Evolutionary conservation across 2,797 vertebrate genomes (phyloP).

Genomic region (Enteromius trimaculatus): DNA sequence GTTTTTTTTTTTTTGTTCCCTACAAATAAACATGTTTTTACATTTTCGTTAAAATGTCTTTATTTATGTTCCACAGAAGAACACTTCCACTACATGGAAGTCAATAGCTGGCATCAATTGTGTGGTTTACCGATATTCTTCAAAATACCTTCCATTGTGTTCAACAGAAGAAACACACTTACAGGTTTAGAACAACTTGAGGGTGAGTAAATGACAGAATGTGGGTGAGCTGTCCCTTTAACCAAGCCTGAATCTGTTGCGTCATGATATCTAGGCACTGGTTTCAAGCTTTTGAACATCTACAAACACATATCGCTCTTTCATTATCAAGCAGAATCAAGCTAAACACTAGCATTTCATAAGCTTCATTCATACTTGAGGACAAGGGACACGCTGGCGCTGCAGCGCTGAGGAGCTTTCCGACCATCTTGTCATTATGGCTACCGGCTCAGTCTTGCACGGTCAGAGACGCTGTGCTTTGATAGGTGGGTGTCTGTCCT

Average conservation of each 20-base stretch:
- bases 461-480: constrained; percentile 46
- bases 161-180: too few species aligned
- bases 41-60: not conserved
- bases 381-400: constrained; percentile 5
- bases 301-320: constrained; percentile 2
- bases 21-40: not conserved
- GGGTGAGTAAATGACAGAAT: not conserved
- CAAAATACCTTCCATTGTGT: too few species aligned
- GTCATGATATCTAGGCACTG: not conserved
- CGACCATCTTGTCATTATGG: constrained; percentile 42
- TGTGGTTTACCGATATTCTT: too few species aligned
- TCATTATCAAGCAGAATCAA: constrained; percentile 19
- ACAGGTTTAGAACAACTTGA: too few species aligned
- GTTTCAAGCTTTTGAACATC: not conserved
- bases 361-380: not conserved
- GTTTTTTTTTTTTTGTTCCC: not conserved
- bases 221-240: not conserved
- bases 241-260: not conserved
- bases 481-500: constrained; percentile 57
- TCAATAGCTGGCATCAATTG: too few species aligned
- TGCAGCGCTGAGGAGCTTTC: constrained; percentile 22
- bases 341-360: not conserved
- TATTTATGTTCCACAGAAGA: not conserved
- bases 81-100: too few species aligned
- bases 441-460: constrained; percentile 34